Base-by-base conservation (phyloP, 2,113 vertebrate species). In the Leptobrachium ailaonicum region DNA sequence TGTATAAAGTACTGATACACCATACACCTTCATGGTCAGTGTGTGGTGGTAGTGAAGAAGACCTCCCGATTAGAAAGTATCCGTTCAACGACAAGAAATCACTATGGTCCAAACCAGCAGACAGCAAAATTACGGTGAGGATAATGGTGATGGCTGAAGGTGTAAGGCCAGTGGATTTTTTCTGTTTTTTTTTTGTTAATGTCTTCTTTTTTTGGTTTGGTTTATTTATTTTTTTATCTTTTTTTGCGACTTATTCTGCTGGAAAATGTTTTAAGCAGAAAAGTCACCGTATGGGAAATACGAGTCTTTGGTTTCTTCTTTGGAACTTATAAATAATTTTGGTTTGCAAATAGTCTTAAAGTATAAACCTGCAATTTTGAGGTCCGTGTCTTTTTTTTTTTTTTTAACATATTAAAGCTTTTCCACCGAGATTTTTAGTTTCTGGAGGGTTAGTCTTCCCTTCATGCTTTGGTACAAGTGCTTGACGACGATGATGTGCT, bases 281-380 rank as follows among this genome's bases (percentile, higher is more conserved):
- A 95, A 95, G 92, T 95, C 90, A 92, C 87, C 93, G 95, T 95
- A 94, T 93, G 96, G 93, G 93, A 95, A 91, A 95, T 95, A 93
- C 90, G 91, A 94, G 96, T 98, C 96, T 98, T 99, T 98, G 97
- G 97, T 98, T 98, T 95, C 96, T 97, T 97, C 96, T 97, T 97
- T 96, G 96, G 94, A 95, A 5, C 95, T 93, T 97, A 99, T 98
- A 98, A 98, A 98, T 97, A 98, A 95, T 92, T 90, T 96, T 89
- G 89, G 86, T 85, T 90, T 90, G 90, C 89, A 93, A 94, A 96
- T 95, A 97, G 94, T 96, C 95, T 92, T 92, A 96, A 81, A 97
- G 95, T 94, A 96, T 96, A 97, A 97, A 97, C 96, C 86, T 94
- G 92, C 94, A 95, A 92, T 94, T 94, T 94, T 90, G 93, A 95